Percentiles rank a stretch among this genome's conserved stretches.
phyloP scores from a whole-genome alignment of 2,888 invertebrate genomes.

The Papilio elwesi region DNA sequence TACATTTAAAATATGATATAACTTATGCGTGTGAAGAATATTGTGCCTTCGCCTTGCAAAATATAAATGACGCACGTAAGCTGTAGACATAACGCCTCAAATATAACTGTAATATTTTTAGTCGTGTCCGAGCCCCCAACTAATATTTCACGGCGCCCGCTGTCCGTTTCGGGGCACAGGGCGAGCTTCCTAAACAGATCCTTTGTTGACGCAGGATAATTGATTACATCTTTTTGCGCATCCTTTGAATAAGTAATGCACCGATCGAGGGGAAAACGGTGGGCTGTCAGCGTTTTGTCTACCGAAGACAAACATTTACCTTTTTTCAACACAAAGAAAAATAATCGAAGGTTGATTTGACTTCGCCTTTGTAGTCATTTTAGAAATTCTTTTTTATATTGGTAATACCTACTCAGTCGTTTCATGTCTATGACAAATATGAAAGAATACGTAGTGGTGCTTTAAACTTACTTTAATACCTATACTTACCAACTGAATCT shows the following conservation, averaged over 20 bases:
- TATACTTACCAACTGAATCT: too few species aligned
- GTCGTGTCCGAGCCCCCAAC: conserved; percentile 21
- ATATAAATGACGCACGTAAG: conserved; percentile 15
- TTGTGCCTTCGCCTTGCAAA: not conserved
- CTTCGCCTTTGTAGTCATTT: not conserved
- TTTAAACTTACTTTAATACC: too few species aligned
- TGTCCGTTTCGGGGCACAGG: conserved; percentile 15
- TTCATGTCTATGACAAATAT: not conserved
- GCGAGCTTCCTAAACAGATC: conserved; percentile 17
- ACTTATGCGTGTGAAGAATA: conserved; percentile 5
- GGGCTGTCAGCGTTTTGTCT: conserved; percentile 32
- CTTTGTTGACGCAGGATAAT: conserved; percentile 44
- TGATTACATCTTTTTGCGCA: conserved; percentile 44
- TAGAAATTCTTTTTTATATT: not conserved
- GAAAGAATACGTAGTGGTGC: too few species aligned
- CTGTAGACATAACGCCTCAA: conserved; percentile 2
- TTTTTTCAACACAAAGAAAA: conserved; percentile 17
- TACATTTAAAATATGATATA: not conserved
- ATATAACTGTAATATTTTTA: conserved; percentile 24
- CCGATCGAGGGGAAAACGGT: conserved; percentile 28
- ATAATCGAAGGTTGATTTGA: conserved; percentile 19
- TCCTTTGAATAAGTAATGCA: conserved; percentile 38
- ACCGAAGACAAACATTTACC: conserved; percentile 22
- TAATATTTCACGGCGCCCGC: conserved; percentile 32
- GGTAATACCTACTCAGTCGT: not conserved